phyloP scores from a whole-genome alignment of 2,113 vertebrate genomes.

The Sylvia atricapilla region DNA sequence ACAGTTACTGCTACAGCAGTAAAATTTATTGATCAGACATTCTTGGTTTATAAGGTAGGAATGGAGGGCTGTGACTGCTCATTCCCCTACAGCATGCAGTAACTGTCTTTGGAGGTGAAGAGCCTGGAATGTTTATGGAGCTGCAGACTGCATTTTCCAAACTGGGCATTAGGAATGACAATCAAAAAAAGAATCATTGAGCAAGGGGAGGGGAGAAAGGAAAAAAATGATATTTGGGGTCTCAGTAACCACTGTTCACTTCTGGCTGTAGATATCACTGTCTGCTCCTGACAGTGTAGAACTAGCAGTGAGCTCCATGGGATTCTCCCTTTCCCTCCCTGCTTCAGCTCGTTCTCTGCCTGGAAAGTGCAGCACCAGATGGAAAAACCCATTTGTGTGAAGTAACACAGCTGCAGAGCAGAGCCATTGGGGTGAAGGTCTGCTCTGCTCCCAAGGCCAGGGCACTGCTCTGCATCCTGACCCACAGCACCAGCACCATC shows the following conservation, averaged over 20 bases:
- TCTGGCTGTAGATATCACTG: neutral
- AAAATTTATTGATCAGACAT: slow-evolving; percentile 14
- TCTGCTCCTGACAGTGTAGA: neutral
- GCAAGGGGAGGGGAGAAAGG: neutral
- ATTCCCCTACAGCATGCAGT: neutral
- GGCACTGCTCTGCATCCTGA: neutral
- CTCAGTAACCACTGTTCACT: neutral
- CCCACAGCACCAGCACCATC: neutral
- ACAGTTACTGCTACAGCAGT: slow-evolving; percentile 4
- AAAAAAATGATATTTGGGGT: neutral
- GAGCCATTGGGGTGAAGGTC: neutral
- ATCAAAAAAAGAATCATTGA: neutral
- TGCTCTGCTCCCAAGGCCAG: slow-evolving; percentile 9
- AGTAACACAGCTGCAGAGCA: neutral
- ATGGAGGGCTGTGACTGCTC: neutral
- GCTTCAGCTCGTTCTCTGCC: accelerated
- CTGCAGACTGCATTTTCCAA: neutral
- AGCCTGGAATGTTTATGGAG: neutral
- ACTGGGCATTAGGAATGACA: neutral
- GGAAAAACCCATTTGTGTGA: slow-evolving; percentile 11
- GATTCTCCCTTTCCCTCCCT: neutral
- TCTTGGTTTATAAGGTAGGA: slow-evolving; percentile 18
- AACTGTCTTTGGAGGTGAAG: neutral
- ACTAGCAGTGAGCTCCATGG: neutral
- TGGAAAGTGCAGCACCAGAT: neutral